These are phyloP conservation scores for Atherix ibis DNA, from an alignment of 2,888 invertebrate species.

Conservation along the genomic window DNA sequence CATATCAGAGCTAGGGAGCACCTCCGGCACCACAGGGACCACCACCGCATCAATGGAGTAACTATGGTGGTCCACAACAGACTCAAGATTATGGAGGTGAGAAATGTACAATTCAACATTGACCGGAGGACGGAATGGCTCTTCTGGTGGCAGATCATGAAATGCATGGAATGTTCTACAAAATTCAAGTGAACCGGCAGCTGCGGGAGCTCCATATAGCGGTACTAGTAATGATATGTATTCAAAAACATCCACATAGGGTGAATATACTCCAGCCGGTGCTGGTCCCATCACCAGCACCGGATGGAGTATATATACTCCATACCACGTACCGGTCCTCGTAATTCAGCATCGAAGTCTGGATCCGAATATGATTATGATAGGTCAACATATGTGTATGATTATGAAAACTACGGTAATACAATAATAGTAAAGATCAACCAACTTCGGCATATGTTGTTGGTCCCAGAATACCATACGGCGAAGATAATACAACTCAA, in stretches of 20 bases:
- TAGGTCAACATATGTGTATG: slow-evolving; percentile 31
- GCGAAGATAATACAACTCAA: slow-evolving; percentile 31
- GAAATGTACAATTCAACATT: slow-evolving; percentile 39
- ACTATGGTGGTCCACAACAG: slow-evolving; percentile 69
- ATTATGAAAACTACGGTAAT: slow-evolving; percentile 27
- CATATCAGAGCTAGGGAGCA: slow-evolving; percentile 81
- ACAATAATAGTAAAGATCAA: slow-evolving; percentile 29
- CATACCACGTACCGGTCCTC: slow-evolving; percentile 32
- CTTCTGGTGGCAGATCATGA: slow-evolving; percentile 72
- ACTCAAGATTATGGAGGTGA: slow-evolving; percentile 77
- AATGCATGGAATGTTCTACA: slow-evolving; percentile 85
- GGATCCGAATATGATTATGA: slow-evolving; percentile 33
- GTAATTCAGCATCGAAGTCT: slow-evolving; percentile 32
- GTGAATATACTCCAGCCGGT: slow-evolving; percentile 30
- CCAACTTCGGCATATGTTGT: slow-evolving; percentile 29
- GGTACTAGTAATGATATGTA: slow-evolving; percentile 32
- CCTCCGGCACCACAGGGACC: slow-evolving; percentile 67
- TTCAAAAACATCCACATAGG: slow-evolving; percentile 32
- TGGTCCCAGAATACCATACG: slow-evolving; percentile 30
- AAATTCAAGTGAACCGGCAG: slow-evolving; percentile 52
- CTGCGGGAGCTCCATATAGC: slow-evolving; percentile 23
- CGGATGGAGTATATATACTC: too few relatives aligned
- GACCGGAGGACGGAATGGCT: slow-evolving; percentile 47
- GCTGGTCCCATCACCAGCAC: slow-evolving; percentile 30
- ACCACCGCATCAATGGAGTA: slow-evolving; percentile 71